phyloP scores from a whole-genome alignment of 2,797 vertebrate genomes.

The Clamator glandarius region DNA sequence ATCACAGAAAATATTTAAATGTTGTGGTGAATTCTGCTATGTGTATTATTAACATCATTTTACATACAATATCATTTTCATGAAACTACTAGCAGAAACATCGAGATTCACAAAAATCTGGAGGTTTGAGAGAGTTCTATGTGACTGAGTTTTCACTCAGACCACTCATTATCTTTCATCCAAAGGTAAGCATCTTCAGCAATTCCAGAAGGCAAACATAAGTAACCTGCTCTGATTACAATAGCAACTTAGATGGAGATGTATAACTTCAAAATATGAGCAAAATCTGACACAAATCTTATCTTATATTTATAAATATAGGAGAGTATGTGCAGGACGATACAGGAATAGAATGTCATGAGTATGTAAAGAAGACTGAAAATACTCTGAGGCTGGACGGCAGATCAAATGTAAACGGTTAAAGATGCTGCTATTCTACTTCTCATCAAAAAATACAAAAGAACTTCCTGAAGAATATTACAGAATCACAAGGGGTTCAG shows the following conservation, averaged over 20 bases:
- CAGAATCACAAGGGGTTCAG: neutral
- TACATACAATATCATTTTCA: neutral
- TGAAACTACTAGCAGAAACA: neutral
- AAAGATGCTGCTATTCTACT: neutral
- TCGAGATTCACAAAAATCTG: neutral
- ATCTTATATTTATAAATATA: neutral
- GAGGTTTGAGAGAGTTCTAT: neutral
- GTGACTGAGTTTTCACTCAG: neutral
- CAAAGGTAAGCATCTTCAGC: neutral
- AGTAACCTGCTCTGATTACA: neutral
- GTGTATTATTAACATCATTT: neutral
- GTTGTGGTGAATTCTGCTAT: neutral
- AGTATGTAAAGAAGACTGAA: neutral
- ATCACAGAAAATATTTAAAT: neutral
- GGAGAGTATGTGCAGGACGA: neutral
- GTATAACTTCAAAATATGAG: neutral
- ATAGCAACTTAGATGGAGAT: neutral
- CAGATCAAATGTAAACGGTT: neutral
- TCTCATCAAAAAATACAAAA: constrained; percentile 16
- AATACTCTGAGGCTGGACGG: neutral
- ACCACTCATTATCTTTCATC: neutral
- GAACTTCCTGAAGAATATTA: constrained; percentile 3
- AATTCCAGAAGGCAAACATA: neutral
- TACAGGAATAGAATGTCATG: neutral
- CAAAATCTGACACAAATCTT: neutral